These are phyloP conservation scores for Heliconius cydno DNA, from an alignment of 2,888 invertebrate genomes.

Conservation along the genomic window DNA sequence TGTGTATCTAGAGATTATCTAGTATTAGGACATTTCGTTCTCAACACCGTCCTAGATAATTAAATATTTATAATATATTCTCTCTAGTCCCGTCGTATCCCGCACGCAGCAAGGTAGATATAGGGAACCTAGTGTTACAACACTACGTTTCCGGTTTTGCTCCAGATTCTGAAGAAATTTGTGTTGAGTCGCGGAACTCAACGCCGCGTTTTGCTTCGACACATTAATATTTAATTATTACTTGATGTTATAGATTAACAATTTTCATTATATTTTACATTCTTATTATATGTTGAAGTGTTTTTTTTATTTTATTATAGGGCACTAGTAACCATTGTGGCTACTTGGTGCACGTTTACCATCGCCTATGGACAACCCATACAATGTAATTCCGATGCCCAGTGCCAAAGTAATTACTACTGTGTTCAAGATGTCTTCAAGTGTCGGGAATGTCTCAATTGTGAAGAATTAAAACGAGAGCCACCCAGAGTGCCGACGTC, in stretches of 20 bases:
- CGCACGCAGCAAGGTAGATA: too few species aligned
- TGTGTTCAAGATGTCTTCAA: slow-evolving; percentile 54
- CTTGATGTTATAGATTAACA: neutral
- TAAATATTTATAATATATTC: too few species aligned
- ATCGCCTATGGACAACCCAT: slow-evolving; percentile 46
- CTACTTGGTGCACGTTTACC: slow-evolving; percentile 44
- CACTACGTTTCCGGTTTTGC: too few species aligned
- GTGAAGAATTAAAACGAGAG: slow-evolving; percentile 61
- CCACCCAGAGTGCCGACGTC: slow-evolving; percentile 47
- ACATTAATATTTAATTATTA: too few species aligned
- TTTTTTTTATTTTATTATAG: slow-evolving; percentile 43
- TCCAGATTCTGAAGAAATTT: too few species aligned
- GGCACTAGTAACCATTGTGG: slow-evolving; percentile 46
- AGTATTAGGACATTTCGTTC: neutral
- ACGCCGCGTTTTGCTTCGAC: too few species aligned
- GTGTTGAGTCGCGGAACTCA: too few species aligned
- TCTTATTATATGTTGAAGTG: neutral
- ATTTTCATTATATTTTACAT: neutral
- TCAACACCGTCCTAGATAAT: too few species aligned
- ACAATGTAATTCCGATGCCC: slow-evolving; percentile 54
- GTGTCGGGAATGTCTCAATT: slow-evolving; percentile 63
- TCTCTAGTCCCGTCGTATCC: too few species aligned
- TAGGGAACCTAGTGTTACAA: too few species aligned
- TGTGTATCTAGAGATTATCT: neutral
- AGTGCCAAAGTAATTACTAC: slow-evolving; percentile 59